phyloP scores from a whole-genome alignment of 2,888 invertebrate genomes.

The Arge pagana region DNA sequence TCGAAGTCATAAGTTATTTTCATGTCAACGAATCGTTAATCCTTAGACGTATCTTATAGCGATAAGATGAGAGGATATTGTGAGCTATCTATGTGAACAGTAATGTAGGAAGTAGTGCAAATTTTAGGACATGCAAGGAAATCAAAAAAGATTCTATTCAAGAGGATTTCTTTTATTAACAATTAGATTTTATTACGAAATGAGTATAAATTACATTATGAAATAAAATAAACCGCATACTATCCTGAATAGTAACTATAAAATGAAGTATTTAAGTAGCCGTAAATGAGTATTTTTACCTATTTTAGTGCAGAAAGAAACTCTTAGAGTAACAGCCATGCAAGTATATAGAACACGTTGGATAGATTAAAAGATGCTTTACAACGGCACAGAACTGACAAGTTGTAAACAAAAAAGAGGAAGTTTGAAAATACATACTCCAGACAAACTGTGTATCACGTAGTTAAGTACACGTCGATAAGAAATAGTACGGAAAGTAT shows the following conservation, averaged over 20 bases:
- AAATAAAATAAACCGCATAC: slow-evolving; percentile 19
- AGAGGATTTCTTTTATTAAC: slow-evolving; percentile 14
- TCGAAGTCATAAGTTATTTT: too few species aligned
- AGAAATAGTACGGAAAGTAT: too few species aligned
- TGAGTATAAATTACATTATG: slow-evolving; percentile 21
- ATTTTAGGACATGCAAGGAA: slow-evolving; percentile 18
- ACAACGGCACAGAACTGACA: too few species aligned
- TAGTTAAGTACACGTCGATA: too few species aligned
- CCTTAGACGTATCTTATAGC: too few species aligned
- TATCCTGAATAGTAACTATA: slow-evolving; percentile 3
- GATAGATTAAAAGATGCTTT: too few species aligned
- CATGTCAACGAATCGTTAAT: too few species aligned
- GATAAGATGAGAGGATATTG: too few species aligned
- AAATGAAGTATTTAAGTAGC: slow-evolving; percentile 1
- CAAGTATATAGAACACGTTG: background rate
- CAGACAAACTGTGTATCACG: too few species aligned
- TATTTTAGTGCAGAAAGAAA: background rate
- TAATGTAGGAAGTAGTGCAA: background rate
- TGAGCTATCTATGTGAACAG: too few species aligned
- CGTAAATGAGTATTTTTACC: slow-evolving; percentile 10
- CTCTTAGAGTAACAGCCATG: slow-evolving; percentile 5
- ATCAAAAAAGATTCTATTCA: slow-evolving; percentile 19
- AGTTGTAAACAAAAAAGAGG: too few species aligned
- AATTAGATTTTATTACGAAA: slow-evolving; percentile 20
- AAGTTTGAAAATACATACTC: too few species aligned